Evolutionary conservation across 2,113 vertebrate species (phyloP), one percentile per base, ranked within the genome.

Genomic region (Pteropus alecto): DNA sequence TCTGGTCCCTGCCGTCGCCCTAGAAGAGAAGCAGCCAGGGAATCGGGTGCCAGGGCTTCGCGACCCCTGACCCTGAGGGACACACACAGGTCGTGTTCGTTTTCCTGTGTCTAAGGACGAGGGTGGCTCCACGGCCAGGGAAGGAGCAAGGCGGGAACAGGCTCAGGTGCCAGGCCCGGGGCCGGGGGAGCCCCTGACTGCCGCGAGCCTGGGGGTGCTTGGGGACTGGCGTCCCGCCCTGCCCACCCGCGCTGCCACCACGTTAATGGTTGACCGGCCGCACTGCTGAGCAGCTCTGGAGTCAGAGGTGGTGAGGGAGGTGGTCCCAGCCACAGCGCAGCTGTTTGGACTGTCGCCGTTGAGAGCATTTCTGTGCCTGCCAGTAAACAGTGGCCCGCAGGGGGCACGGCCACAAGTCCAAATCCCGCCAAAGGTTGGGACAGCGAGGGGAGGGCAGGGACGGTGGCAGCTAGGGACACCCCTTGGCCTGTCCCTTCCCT

Each of bases 381-480:
- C n/a, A 48, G 56, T 73, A 43, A 95, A 74, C 79, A 73, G n/a
- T 8, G 41, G 26, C 65, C 63, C 7, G 10, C 30, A 3, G 65
- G 70, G 51, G 54, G 7, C 41, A 35, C 0, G 1, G 46, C 73
- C 8, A 0, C 11, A 1, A 6, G 15, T 5, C 6, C 1, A 0
- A 33, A 16, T 16, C 48, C 76, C 93, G 89, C 82, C 90, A 56
- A n/a, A 74, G 95, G 67, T 54, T 81, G 43, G 61, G 67, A 22
- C 33, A 5, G 61, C 2, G 11, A 18, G 28, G 14, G 3, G 58
- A 54, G 63, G 67, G 21, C 58, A 71, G 81, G 51, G 56, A 41
- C 12, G 1, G 5, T 18, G 10, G 38, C 35, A 0, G 48, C 18
- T 7, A 3, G 58, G n/a, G 46, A 43, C 43, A 3, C 24, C 70